Conservation (phyloP, 2,113 vertebrate genomes). For the Genyomyrus donnyi region DNA sequence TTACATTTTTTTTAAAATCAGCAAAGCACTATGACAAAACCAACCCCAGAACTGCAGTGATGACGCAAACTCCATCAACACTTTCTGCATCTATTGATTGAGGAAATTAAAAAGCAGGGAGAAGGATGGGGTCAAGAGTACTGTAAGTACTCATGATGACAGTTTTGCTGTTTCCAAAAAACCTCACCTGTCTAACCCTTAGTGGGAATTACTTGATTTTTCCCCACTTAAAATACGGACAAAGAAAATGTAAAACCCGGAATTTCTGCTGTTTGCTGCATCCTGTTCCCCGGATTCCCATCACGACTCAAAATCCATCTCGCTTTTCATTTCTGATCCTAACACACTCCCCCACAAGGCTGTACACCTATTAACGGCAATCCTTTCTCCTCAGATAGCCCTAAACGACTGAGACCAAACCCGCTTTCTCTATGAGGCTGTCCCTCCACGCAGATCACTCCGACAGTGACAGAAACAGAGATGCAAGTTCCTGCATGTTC, state of each 20-base stretch:
- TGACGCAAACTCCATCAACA: not conserved
- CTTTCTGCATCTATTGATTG: not conserved
- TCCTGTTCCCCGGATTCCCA: not conserved
- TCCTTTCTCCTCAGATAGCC: not conserved
- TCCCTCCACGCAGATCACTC: not conserved
- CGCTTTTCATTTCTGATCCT: not conserved
- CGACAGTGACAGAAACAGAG: not conserved
- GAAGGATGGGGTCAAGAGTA: not conserved
- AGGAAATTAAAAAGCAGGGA: not conserved
- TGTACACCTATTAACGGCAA: not conserved
- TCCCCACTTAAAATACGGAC: not conserved
- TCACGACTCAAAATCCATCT: not conserved
- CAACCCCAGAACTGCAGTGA: not conserved
- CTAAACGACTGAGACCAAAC: not conserved
- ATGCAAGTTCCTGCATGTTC: not conserved
- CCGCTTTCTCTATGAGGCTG: not conserved
- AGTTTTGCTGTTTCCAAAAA: not conserved
- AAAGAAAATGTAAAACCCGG: not conserved
- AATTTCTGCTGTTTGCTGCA: not conserved
- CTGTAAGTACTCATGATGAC: not conserved
- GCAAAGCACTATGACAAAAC: not conserved
- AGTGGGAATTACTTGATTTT: not conserved
- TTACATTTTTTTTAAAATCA: not conserved
- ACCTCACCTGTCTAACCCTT: not conserved
- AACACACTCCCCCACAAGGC: not conserved